Evolutionary conservation across 2,888 invertebrate genomes (phyloP).

Genomic region (Metopia argyrocephala): DNA sequence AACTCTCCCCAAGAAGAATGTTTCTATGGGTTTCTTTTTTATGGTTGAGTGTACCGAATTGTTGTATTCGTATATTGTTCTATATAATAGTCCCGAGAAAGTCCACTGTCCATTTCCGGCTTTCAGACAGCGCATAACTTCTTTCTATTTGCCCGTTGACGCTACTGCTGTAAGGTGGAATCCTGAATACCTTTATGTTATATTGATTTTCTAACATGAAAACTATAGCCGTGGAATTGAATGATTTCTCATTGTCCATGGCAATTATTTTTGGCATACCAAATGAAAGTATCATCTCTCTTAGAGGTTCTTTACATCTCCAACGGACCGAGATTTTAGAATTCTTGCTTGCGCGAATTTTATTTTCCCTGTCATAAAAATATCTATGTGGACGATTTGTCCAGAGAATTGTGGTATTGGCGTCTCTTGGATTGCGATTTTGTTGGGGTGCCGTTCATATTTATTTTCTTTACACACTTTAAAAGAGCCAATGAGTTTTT

Average conservation of each 20-base stretch:
- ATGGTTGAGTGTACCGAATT: constrained; percentile 26
- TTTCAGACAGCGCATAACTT: constrained; percentile 16
- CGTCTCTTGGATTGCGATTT: not conserved
- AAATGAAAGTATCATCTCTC: constrained; percentile 6
- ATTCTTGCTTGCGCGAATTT: constrained; percentile 17
- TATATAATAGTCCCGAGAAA: constrained; percentile 17
- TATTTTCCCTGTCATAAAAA: not conserved
- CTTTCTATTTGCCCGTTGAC: constrained; percentile 7
- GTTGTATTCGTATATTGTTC: constrained; percentile 31
- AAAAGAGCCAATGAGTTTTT: not conserved
- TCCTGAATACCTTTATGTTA: constrained; percentile 18
- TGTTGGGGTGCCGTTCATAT: constrained; percentile 3
- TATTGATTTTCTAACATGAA: constrained; percentile 20
- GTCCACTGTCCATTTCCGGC: not conserved
- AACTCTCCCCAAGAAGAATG: constrained; percentile 18
- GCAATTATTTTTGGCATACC: constrained; percentile 2
- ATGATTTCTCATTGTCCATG: constrained; percentile 14
- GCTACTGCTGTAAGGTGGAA: constrained; percentile 16
- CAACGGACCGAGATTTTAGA: constrained; percentile 7
- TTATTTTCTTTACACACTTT: not conserved
- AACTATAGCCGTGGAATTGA: constrained; percentile 9
- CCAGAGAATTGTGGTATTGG: constrained; percentile 8
- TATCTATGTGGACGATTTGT: too few relatives aligned
- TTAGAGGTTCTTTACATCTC: constrained; percentile 20
- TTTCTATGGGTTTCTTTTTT: constrained; percentile 16